phyloP scores from a whole-genome alignment of 2,113 vertebrate genomes.

The Hyaena hyaena region DNA sequence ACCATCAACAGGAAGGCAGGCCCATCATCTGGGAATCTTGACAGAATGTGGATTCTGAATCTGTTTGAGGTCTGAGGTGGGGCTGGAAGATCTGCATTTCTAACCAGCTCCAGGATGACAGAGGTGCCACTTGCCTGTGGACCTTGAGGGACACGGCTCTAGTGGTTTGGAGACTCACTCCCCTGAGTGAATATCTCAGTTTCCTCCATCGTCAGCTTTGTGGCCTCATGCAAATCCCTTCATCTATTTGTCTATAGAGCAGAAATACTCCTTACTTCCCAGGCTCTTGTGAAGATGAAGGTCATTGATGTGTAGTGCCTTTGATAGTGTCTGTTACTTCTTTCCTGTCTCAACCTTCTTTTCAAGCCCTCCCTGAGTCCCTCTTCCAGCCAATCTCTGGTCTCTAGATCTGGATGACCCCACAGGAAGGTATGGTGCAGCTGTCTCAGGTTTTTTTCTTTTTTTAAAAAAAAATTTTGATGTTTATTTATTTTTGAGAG shows the following conservation, averaged over 20 bases:
- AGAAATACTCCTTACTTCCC: neutral
- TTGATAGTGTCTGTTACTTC: neutral
- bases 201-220: neutral
- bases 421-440: neutral
- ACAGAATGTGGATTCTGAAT: neutral
- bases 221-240: neutral
- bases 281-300: neutral
- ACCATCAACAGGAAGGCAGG: neutral
- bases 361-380: neutral
- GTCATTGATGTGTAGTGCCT: fast-evolving
- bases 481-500: no score
- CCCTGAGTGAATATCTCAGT: neutral
- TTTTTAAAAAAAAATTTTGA: no score
- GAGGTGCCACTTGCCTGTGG: no score
- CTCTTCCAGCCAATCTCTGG: neutral
- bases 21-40: neutral
- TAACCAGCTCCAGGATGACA: neutral
- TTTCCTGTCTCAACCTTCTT: neutral
- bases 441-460: neutral
- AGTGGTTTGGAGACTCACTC: neutral
- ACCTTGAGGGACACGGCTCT: no score
- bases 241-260: neutral
- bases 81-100: neutral
- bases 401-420: neutral
- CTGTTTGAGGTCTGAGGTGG: no score